Conservation (phyloP, 2,888 invertebrate genomes). For the Neria commutata region DNA sequence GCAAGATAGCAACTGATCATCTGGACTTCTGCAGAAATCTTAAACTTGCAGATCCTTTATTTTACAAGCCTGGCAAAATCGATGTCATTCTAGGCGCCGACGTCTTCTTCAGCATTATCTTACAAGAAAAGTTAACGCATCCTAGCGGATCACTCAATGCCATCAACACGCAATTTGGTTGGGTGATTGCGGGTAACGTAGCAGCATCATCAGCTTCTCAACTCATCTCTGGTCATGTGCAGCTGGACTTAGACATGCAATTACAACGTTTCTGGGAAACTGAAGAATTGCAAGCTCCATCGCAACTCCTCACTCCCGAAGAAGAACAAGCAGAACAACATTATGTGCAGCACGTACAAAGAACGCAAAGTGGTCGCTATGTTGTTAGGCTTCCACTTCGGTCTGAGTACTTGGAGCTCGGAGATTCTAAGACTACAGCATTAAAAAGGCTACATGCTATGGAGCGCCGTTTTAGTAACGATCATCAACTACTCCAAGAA, state of each 20-base stretch:
- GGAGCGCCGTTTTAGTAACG: constrained; percentile 16
- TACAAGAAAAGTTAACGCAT: constrained; percentile 14
- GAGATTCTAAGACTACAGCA: neutral
- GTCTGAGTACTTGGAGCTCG: neutral
- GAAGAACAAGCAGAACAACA: constrained; percentile 24
- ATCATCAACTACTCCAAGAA: neutral
- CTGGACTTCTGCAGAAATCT: constrained; percentile 13
- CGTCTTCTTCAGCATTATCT: constrained; percentile 13
- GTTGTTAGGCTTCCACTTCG: neutral
- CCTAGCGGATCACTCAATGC: constrained; percentile 22
- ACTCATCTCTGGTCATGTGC: neutral
- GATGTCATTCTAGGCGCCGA: constrained; percentile 10
- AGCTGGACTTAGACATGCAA: constrained; percentile 11
- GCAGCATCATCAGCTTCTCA: neutral
- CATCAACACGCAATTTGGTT: constrained; percentile 25
- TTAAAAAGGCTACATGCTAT: constrained; percentile 8
- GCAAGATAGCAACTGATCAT: neutral
- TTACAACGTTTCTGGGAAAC: constrained; percentile 26
- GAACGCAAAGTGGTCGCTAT: constrained; percentile 7
- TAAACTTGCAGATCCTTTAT: constrained; percentile 11
- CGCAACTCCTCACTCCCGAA: constrained; percentile 15
- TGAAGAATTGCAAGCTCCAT: constrained; percentile 16
- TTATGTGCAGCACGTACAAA: constrained; percentile 9
- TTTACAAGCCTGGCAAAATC: constrained; percentile 6
- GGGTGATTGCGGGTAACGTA: constrained; percentile 19